Conservation (phyloP, 2,888 invertebrate species). For the Agriopis leucophaearia region DNA sequence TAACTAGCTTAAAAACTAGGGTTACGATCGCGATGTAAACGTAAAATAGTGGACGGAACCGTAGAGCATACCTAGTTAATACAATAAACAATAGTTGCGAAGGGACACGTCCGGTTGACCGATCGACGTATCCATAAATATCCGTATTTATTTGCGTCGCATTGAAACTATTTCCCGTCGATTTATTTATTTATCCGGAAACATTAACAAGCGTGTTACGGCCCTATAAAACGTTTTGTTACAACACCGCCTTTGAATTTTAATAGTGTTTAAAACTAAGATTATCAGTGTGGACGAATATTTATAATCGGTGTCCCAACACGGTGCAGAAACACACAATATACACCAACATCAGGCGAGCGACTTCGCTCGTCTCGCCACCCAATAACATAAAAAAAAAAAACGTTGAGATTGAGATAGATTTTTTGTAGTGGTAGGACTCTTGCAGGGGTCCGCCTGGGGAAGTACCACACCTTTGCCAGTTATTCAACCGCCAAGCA, state of each 20-base stretch:
- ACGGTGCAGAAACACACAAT: too few relatives aligned
- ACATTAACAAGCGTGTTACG: constrained; percentile 32
- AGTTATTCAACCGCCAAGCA: too few relatives aligned
- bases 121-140: constrained; percentile 25
- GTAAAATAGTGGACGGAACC: neutral
- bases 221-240: constrained; percentile 35
- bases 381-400: too few relatives aligned
- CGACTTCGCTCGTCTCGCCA: too few relatives aligned
- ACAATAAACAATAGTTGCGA: constrained; percentile 30
- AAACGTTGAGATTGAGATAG: too few relatives aligned
- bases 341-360: too few relatives aligned
- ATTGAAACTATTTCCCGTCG: constrained; percentile 27
- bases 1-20: too few relatives aligned
- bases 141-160: constrained; percentile 31
- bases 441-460: too few relatives aligned
- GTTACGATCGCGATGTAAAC: neutral
- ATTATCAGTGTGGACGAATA: constrained; percentile 10
- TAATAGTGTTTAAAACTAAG: constrained; percentile 28
- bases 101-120: constrained; percentile 32
- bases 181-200: constrained; percentile 32
- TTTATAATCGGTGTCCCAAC: constrained; percentile 6
- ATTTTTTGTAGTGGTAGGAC: too few relatives aligned
- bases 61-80: neutral
- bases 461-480: too few relatives aligned
- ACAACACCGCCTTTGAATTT: constrained; percentile 28